These are phyloP conservation scores for Phallusia fumigata DNA, from an alignment of 23 tunicate species.

Conservation along the genomic window DNA sequence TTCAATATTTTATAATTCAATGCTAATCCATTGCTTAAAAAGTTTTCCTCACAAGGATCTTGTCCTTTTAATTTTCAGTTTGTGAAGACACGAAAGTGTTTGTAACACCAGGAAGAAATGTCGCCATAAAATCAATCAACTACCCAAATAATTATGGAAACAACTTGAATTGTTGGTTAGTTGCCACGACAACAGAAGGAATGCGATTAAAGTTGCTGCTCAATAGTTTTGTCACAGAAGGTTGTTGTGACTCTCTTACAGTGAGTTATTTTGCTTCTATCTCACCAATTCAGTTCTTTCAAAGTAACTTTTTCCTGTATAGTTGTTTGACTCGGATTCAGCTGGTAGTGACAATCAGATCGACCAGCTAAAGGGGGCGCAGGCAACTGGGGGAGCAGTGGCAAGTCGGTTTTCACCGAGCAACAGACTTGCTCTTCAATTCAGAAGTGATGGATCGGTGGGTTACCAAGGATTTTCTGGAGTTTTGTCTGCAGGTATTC, in stretches of 20 bases:
- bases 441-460: background rate
- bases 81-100: background rate
- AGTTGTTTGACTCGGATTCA: constrained; percentile 7
- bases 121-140: constrained; percentile 7
- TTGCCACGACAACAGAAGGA: background rate
- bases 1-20: too few species aligned
- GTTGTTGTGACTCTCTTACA: background rate
- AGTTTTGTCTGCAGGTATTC: background rate
- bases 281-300: background rate
- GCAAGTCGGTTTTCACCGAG: background rate
- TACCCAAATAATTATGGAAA: constrained; percentile 15
- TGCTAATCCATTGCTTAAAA: too few species aligned
- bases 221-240: background rate
- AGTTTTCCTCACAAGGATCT: too few species aligned
- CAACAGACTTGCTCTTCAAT: background rate
- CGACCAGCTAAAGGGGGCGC: too few species aligned
- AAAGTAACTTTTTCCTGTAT: background rate
- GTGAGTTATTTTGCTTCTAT: background rate
- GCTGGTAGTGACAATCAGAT: too few species aligned
- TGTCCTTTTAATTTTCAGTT: background rate
- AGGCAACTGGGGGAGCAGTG: too few species aligned
- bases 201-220: background rate
- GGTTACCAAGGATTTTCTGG: background rate
- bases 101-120: background rate
- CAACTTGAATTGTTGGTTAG: constrained; percentile 19